Evolutionary conservation across 2,113 vertebrate genomes (phyloP).

Genomic region (Xyrauchen texanus): DNA sequence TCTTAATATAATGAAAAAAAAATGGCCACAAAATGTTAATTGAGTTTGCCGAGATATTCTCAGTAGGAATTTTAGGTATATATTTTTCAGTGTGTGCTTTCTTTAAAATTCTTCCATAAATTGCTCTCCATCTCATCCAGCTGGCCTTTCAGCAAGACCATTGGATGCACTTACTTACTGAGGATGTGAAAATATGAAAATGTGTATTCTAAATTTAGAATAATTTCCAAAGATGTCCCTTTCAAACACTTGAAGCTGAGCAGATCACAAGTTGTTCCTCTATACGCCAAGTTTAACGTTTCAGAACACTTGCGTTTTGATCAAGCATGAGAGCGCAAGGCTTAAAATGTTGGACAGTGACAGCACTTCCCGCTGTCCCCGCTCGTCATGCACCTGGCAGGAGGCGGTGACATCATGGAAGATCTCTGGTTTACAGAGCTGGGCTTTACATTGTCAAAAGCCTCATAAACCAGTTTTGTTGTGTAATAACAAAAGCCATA

Average conservation of each 20-base stretch:
- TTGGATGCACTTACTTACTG: background rate
- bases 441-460: conserved; percentile 65
- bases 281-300: no score
- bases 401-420: conserved; percentile 70
- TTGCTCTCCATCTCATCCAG: conserved; percentile 10
- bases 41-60: background rate
- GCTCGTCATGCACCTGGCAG: conserved; percentile 67
- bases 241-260: conserved; percentile 11
- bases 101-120: conserved; percentile 31
- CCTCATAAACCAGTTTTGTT: conserved; percentile 68
- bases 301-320: background rate
- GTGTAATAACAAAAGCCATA: conserved; percentile 69
- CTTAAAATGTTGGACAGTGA: conserved; percentile 25
- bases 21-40: no score
- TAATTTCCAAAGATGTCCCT: background rate
- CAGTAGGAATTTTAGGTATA: conserved; percentile 25
- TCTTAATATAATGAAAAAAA: no score
- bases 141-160: conserved; percentile 23
- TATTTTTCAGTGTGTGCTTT: conserved; percentile 17
- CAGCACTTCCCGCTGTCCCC: conserved; percentile 2
- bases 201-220: no score
- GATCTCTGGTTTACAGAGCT: conserved; percentile 59
- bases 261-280: no score
- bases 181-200: conserved; percentile 9
- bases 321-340: background rate